Evolutionary conservation across 2,797 vertebrate genomes (phyloP), one percentile per base, ranked within the genome.

Genomic region (Coregonus sp.): DNA sequence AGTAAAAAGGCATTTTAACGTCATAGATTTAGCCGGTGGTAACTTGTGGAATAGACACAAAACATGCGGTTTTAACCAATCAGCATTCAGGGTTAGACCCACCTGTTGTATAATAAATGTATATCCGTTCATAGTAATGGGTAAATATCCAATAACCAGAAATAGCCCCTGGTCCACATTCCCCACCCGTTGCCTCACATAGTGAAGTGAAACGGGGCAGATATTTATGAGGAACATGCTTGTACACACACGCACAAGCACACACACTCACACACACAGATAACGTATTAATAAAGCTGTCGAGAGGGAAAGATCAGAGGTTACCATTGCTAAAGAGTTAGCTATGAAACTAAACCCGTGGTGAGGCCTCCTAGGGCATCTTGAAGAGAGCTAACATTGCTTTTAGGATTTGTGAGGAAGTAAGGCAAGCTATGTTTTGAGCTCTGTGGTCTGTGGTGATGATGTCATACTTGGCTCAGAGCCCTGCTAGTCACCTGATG

Each of bases 211-310:
- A 33, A 52, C 16, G 9, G 50, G 59, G 31, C 50, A 72, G 18
- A 75, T 51, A 40, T 75, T 75, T 75, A 65, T 79, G 69, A 31
- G 54, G 70, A 52, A 37, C 69, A 20, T 52, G 69, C 73, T 78
- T 78, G 72, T 74, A 54, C 63, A 54, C 15, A 40, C 47, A 54
- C 59, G 33, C 56, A 59, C 56, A 18, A 3, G 12, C 14, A 54
- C 9, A 59, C 5, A n/a, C 18, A n/a, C 56, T 7, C n/a, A 59
- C n/a, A 59, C 56, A 59, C 56, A 25, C 25, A 25, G 25, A 25
- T 25, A 25, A 25, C 25, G 25, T 25, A 1, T 25, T 25, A 25
- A 25, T 25, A 25, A 25, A 25, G 25, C 25, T 25, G 25, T 25
- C 25, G 25, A 25, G 25, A 25, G 25, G 25, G 25, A 25, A 25